These are phyloP conservation scores for Drosophila pseudoobscura DNA, from an alignment of 1,140 invertebrate genomes.

Conservation along the genomic window DNA sequence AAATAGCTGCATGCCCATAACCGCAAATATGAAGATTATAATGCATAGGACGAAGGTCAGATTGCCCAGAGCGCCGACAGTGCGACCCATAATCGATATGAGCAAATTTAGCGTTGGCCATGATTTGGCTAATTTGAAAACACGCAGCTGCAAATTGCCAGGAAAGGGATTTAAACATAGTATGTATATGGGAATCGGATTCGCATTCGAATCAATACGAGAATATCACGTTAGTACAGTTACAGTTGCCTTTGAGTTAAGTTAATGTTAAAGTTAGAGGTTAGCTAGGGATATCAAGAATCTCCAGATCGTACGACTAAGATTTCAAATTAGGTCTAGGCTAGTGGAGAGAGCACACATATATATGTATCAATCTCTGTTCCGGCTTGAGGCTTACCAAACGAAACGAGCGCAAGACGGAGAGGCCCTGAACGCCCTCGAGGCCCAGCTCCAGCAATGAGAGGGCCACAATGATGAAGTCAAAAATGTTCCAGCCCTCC, in stretches of 20 bases:
- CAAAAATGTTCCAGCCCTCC: conserved; percentile 99
- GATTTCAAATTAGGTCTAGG: too few species aligned
- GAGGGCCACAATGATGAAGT: conserved; percentile 98
- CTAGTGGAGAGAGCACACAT: background rate
- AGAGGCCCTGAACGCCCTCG: conserved; percentile 96
- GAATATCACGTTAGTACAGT: too few species aligned
- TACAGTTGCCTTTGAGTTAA: too few species aligned
- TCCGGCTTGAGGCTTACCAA: conserved; percentile 89
- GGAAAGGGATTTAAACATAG: conserved; percentile 4
- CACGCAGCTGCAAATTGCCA: conserved; percentile 92
- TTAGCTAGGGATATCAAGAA: too few species aligned
- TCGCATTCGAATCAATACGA: background rate
- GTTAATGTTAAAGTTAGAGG: too few species aligned
- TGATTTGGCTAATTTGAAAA: conserved; percentile 99
- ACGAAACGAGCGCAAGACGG: conserved; percentile 98
- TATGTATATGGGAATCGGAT: background rate
- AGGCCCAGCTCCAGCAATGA: conserved; percentile 96
- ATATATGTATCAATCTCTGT: background rate
- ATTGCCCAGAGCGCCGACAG: conserved; percentile 98
- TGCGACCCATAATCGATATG: conserved; percentile 99
- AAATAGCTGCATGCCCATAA: conserved; percentile 99
- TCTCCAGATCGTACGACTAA: too few species aligned
- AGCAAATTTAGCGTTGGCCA: conserved; percentile 99
- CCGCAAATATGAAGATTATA: conserved; percentile 99
- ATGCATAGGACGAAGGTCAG: conserved; percentile 98